Conservation (phyloP, 2,888 invertebrate species). For the Amaurobius ferox region DNA sequence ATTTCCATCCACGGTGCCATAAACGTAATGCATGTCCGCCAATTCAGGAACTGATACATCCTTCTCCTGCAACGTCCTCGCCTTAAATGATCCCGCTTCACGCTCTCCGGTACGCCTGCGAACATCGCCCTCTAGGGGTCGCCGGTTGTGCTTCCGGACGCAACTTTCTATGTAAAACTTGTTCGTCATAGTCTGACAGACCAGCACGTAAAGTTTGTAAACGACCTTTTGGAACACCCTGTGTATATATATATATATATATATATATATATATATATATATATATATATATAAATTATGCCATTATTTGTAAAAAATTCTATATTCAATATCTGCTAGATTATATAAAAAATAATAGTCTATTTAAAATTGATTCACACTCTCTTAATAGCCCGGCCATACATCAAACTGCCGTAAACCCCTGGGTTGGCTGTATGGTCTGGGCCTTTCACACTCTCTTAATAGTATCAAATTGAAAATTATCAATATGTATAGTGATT, state of each 20-base stretch:
- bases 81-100: neutral
- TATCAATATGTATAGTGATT: too few species aligned
- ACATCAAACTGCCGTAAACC: too few species aligned
- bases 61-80: neutral
- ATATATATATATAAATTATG: too few species aligned
- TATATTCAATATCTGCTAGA: too few species aligned
- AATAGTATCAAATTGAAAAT: too few species aligned
- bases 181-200: neutral
- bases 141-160: neutral
- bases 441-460: too few species aligned
- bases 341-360: too few species aligned
- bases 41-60: slow-evolving; percentile 3
- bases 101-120: neutral
- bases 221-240: slow-evolving; percentile 15
- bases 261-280: too few species aligned
- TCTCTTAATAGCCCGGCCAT: too few species aligned
- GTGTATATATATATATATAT: neutral
- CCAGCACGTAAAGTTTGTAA: slow-evolving; percentile 18
- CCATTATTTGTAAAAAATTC: too few species aligned
- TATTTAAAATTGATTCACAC: too few species aligned
- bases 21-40: slow-evolving; percentile 22
- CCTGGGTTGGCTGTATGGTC: too few species aligned
- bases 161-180: slow-evolving; percentile 9
- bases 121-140: slow-evolving; percentile 1
- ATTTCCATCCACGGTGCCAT: slow-evolving; percentile 22